phyloP scores from a whole-genome alignment of 2,113 vertebrate species.

The Charina bottae region DNA sequence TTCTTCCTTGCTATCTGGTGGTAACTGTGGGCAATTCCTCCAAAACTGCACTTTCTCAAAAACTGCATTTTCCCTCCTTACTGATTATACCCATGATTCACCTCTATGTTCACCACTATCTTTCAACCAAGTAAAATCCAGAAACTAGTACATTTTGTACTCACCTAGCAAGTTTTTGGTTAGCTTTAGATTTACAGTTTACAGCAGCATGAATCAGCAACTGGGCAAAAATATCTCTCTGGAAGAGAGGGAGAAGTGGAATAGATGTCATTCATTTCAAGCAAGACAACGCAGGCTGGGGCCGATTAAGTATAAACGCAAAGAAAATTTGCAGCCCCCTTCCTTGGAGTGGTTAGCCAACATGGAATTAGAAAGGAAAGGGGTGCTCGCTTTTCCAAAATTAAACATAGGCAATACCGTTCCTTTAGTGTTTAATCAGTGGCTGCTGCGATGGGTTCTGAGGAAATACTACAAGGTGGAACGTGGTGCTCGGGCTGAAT shows the following conservation, averaged over 20 bases:
- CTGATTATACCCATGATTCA: not conserved
- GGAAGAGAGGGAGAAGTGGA: slow-evolving; percentile 44
- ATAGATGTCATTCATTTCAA: not conserved
- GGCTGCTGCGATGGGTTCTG: not conserved
- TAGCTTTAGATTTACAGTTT: slow-evolving; percentile 78
- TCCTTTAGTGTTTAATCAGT: not conserved
- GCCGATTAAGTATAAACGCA: too few species aligned
- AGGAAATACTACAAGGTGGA: not conserved
- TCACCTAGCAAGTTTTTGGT: slow-evolving; percentile 86
- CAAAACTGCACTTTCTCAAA: too few species aligned
- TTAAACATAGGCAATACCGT: not conserved
- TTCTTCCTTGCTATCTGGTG: too few species aligned
- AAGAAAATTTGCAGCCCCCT: not conserved
- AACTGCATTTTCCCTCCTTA: not conserved
- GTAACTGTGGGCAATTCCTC: too few species aligned
- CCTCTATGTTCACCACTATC: not conserved
- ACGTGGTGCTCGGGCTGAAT: not conserved
- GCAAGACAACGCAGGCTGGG: not conserved
- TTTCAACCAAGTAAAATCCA: not conserved
- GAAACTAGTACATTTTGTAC: slow-evolving; percentile 7
- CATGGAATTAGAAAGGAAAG: not conserved
- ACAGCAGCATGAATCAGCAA: slow-evolving; percentile 88
- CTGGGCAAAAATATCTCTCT: slow-evolving; percentile 94
- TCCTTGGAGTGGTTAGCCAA: not conserved
- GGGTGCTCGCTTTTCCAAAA: not conserved